phyloP scores from a whole-genome alignment of 2,797 vertebrate species.

The Tapera naevia region DNA sequence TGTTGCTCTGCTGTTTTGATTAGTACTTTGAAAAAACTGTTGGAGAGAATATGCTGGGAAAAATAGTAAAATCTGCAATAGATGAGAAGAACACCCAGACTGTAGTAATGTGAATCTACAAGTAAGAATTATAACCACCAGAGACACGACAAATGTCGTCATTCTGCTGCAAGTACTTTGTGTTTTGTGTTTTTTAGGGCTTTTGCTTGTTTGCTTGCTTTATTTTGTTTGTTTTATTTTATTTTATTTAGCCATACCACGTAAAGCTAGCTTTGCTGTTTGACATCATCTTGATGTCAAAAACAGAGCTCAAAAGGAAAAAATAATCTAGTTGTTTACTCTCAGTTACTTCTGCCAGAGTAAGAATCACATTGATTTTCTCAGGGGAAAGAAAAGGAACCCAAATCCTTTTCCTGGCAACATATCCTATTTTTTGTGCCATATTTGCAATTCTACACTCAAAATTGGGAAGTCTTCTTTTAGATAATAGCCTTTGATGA shows the following conservation, averaged over 20 bases:
- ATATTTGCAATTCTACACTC: not conserved
- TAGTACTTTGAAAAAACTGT: not conserved
- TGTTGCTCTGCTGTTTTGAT: not conserved
- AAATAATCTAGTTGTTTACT: not conserved
- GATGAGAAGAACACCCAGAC: not conserved
- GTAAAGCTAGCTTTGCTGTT: not conserved
- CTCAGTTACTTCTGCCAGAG: not conserved
- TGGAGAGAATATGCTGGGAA: not conserved
- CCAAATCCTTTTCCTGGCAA: not conserved
- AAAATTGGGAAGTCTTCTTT: not conserved
- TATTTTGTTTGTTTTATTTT: too few species aligned
- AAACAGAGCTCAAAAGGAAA: not conserved
- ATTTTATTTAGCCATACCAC: not conserved
- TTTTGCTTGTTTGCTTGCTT: not conserved
- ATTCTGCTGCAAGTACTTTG: not conserved
- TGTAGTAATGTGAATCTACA: not conserved
- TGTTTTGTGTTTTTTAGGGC: not conserved
- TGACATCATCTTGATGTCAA: not conserved
- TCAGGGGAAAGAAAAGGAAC: not conserved
- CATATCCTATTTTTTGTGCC: not conserved
- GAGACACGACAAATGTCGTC: not conserved
- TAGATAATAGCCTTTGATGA: not conserved
- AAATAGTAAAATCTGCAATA: not conserved
- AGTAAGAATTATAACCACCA: not conserved
- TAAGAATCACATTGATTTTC: not conserved